phyloP scores from a whole-genome alignment of 1,140 invertebrate genomes.

The Proales similis region DNA sequence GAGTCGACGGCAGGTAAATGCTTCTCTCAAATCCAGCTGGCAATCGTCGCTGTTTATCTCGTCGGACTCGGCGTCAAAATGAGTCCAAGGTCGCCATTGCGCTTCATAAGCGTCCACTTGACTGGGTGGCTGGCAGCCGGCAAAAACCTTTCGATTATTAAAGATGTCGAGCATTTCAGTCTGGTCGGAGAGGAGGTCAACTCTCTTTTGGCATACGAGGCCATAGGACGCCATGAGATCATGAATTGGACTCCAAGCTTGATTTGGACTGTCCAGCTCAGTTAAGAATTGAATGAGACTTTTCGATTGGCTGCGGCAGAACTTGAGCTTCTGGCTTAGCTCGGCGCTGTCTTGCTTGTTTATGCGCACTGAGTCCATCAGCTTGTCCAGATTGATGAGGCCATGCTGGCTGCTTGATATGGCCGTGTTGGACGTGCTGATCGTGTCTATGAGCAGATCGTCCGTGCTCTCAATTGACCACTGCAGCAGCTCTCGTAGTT shows the following conservation, averaged over 20 bases:
- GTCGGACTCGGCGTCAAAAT: too few relatives aligned
- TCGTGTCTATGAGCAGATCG: conserved; percentile 26
- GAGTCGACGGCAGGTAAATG: not conserved
- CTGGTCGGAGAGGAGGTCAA: too few relatives aligned
- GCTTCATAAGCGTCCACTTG: too few relatives aligned
- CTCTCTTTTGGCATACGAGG: too few relatives aligned
- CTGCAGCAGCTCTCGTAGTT: conserved; percentile 1
- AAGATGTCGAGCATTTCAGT: too few relatives aligned
- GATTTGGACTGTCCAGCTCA: conserved; percentile 12
- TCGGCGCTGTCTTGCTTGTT: not conserved
- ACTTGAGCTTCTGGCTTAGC: conserved; percentile 7
- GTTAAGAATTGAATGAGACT: conserved; percentile 18
- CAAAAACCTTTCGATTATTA: too few relatives aligned
- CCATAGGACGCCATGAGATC: too few relatives aligned
- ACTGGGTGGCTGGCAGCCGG: too few relatives aligned
- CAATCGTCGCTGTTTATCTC: too few relatives aligned
- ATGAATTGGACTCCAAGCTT: too few relatives aligned
- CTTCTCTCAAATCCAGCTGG: not conserved
- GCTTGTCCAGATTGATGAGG: conserved; percentile 30
- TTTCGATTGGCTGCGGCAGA: conserved; percentile 4
- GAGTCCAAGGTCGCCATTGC: too few relatives aligned
- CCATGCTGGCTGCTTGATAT: not conserved
- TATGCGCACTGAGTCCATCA: not conserved
- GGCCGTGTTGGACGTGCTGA: not conserved
- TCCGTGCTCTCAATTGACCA: conserved; percentile 22